These are phyloP conservation scores for Nilaparvata lugens DNA, from an alignment of 1,140 invertebrate species.

Conservation along the genomic window DNA sequence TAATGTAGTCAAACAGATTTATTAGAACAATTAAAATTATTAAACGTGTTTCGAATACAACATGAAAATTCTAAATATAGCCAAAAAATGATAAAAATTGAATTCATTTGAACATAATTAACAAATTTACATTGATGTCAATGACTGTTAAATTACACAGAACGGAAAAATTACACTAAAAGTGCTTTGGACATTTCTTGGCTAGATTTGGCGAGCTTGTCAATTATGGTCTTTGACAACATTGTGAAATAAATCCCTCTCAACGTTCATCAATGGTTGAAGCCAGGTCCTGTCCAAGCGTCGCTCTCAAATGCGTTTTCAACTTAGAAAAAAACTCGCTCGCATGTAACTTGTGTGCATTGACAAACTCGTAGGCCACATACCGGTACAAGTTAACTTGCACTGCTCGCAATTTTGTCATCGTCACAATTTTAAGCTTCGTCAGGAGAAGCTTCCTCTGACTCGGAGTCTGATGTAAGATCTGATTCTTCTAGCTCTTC, in stretches of 20 bases:
- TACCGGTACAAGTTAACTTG: constrained; percentile 17
- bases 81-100: no score
- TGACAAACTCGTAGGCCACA: constrained; percentile 15
- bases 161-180: no score
- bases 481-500: background rate
- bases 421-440: constrained; percentile 8
- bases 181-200: no score
- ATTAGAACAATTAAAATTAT: no score
- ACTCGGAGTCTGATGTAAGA: background rate
- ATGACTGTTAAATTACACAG: no score
- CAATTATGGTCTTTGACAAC: no score
- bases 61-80: no score
- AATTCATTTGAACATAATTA: no score
- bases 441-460: background rate
- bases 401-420: constrained; percentile 15
- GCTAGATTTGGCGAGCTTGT: no score
- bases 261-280: constrained; percentile 18
- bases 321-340: constrained; percentile 8
- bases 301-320: constrained; percentile 6
- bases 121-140: no score
- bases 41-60: no score
- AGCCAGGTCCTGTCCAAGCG: constrained; percentile 16
- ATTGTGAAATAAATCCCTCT: constrained; percentile 19
- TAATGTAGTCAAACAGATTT: no score
- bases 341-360: constrained; percentile 8